Evolutionary conservation across 2,113 vertebrate genomes (phyloP).

Genomic region (Misgurnus mizolepis): DNA sequence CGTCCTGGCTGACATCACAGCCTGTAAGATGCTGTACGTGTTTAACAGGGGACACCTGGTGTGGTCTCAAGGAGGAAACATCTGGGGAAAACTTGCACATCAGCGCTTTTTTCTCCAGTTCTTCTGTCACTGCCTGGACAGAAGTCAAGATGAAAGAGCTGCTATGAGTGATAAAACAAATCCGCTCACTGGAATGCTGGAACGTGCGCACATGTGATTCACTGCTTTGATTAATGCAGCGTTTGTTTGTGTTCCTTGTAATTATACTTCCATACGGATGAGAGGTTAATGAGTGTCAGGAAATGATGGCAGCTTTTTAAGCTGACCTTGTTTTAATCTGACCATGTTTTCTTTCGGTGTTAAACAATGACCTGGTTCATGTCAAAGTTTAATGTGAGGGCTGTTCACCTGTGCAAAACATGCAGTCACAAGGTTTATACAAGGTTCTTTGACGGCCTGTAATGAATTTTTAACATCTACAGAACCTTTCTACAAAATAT

Average conservation of each 20-base stretch:
- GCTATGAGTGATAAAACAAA: not conserved
- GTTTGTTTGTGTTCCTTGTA: conserved; percentile 35
- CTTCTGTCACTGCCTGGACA: not conserved
- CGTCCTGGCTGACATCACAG: not conserved
- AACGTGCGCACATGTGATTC: too few relatives aligned
- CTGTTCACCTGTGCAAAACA: too few relatives aligned
- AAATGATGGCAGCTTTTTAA: not conserved
- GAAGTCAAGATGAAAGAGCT: conserved; percentile 6
- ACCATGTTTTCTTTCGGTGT: too few relatives aligned
- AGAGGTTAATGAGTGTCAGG: conserved; percentile 56
- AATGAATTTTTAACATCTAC: too few relatives aligned
- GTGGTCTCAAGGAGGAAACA: conserved; percentile 60
- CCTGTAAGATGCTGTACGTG: not conserved
- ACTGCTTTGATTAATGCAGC: not conserved
- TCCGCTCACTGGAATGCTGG: too few relatives aligned
- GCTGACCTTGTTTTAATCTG: conserved; percentile 12
- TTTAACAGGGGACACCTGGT: conserved; percentile 29
- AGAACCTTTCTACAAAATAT: too few relatives aligned
- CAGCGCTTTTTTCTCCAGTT: not conserved
- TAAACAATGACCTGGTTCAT: too few relatives aligned
- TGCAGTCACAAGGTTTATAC: too few relatives aligned
- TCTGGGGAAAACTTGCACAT: conserved; percentile 55
- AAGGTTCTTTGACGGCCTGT: too few relatives aligned
- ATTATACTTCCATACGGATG: conserved; percentile 31
- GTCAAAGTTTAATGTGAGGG: too few relatives aligned